phyloP scores from a whole-genome alignment of 2,113 vertebrate species.

The Callorhinus ursinus region DNA sequence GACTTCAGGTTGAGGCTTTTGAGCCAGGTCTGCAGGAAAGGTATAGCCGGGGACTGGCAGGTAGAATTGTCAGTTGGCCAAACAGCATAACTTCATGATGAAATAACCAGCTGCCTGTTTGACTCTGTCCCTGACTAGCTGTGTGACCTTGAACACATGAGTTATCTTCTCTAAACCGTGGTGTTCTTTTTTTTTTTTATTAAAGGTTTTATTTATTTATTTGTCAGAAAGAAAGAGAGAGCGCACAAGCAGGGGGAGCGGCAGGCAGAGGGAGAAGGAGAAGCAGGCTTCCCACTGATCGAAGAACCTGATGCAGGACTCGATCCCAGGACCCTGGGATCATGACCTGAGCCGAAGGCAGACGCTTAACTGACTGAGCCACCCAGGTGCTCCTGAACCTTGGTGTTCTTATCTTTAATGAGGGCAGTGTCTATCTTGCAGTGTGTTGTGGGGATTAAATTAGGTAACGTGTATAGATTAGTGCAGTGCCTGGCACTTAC shows the following conservation, averaged over 20 bases:
- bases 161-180: not conserved
- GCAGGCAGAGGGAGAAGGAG: not conserved
- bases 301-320: not conserved
- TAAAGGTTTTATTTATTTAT: not conserved
- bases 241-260: not conserved
- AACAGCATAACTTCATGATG: not conserved
- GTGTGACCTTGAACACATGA: not conserved
- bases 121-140: not conserved
- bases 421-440: not conserved
- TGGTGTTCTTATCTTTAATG: not conserved
- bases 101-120: not conserved
- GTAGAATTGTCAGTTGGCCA: not conserved
- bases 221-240: not conserved
- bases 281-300: not conserved
- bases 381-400: not conserved
- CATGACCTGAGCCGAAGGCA: not conserved
- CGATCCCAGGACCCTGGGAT: not conserved
- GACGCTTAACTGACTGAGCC: not conserved
- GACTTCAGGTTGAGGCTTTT: not conserved
- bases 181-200: not conserved
- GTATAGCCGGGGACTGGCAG: not conserved
- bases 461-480: not conserved
- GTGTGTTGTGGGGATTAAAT: too few species aligned
- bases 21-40: not conserved
- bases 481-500: not conserved